These are phyloP conservation scores for Hypotaenidia okinawae DNA, from an alignment of 2,797 vertebrate genomes.

Conservation along the genomic window DNA sequence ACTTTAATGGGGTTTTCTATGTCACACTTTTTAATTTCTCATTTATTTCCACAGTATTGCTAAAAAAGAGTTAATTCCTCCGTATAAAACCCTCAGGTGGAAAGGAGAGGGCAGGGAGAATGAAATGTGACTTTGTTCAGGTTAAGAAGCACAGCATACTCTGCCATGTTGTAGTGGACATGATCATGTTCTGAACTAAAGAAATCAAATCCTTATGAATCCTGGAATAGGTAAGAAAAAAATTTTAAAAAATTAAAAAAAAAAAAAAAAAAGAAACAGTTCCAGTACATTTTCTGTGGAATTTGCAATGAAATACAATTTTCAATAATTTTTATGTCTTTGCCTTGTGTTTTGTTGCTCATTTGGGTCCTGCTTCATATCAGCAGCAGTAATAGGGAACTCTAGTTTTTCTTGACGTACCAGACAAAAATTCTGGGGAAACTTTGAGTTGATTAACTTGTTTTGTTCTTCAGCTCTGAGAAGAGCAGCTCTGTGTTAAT, in stretches of 20 bases:
- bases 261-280: too few relatives aligned
- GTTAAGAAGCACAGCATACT: background rate
- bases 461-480: background rate
- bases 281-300: background rate
- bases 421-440: background rate
- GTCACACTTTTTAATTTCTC: background rate
- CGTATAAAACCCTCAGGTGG: background rate
- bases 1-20: background rate
- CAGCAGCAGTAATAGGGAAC: background rate
- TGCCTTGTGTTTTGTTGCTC: background rate
- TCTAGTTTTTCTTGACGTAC: background rate
- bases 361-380: background rate
- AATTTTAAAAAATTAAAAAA: too few relatives aligned
- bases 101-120: background rate
- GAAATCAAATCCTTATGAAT: background rate
- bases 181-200: background rate
- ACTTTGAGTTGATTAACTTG: background rate
- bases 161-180: background rate
- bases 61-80: background rate
- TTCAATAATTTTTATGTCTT: background rate
- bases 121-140: background rate
- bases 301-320: background rate
- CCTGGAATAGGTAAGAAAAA: background rate
- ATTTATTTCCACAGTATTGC: background rate
- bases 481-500: background rate